Conservation (phyloP, 2,888 invertebrate species). For the Lasioglossum villosulum region DNA sequence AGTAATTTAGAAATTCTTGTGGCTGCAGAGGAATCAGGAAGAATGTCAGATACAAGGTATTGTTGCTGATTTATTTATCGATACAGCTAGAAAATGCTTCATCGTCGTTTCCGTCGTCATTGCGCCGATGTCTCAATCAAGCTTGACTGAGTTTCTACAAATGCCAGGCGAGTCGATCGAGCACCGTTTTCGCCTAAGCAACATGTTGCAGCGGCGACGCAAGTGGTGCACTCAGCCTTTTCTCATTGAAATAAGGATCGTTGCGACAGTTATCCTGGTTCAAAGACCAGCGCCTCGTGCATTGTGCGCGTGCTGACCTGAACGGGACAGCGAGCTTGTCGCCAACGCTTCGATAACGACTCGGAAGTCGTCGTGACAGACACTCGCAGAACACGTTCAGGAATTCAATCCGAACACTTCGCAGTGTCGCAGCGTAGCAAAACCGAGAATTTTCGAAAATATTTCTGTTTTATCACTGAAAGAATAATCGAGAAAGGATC, state of each 20-base stretch:
- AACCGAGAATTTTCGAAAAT: neutral
- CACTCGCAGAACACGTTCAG: neutral
- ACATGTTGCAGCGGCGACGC: constrained; percentile 11
- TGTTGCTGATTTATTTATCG: neutral
- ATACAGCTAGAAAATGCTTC: neutral
- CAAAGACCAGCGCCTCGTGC: constrained; percentile 76
- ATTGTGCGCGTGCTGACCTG: constrained; percentile 63
- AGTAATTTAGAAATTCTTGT: neutral
- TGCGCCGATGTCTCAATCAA: constrained; percentile 11
- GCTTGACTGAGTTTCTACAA: constrained; percentile 24
- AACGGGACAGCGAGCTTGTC: constrained; percentile 65
- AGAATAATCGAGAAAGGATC: neutral
- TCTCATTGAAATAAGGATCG: constrained; percentile 33
- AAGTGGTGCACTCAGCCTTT: constrained; percentile 25
- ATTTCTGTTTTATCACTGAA: neutral
- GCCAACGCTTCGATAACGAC: constrained; percentile 62
- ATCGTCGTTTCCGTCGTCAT: neutral
- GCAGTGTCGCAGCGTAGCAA: neutral
- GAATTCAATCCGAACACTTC: neutral
- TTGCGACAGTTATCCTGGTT: constrained; percentile 77
- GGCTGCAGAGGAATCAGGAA: neutral
- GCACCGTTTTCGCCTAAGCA: constrained; percentile 20
- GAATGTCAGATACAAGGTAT: neutral
- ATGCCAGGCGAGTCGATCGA: constrained; percentile 3
- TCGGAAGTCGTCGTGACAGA: constrained; percentile 29